A percentile compares a stretch with the other conserved stretches of the same genome.
phyloP scores from a whole-genome alignment of 2,888 invertebrate species.

The Trachelus troglodyta region DNA sequence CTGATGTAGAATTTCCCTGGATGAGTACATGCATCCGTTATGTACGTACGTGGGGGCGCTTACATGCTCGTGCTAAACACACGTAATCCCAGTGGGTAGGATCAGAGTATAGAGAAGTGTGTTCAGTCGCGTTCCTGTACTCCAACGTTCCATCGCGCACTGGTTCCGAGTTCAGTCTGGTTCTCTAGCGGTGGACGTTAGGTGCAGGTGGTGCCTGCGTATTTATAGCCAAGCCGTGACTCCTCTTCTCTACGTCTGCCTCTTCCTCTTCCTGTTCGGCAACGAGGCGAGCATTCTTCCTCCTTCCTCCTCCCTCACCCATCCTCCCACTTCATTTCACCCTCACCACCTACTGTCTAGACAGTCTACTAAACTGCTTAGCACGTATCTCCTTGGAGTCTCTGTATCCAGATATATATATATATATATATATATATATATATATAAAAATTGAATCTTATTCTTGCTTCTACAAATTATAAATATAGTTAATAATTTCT shows the following conservation, averaged over 20 bases:
- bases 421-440: not conserved
- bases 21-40: not conserved
- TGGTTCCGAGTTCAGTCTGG: constrained; percentile 45
- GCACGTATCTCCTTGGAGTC: not conserved
- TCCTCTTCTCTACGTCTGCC: constrained; percentile 47
- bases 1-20: not conserved
- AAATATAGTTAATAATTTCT: not conserved
- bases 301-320: constrained; percentile 7
- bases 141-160: constrained; percentile 12
- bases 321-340: constrained; percentile 6
- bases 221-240: constrained; percentile 61
- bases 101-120: not conserved
- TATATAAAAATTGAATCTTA: not conserved
- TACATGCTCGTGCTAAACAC: constrained; percentile 1
- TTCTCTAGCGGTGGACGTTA: constrained; percentile 54
- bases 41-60: not conserved
- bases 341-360: not conserved
- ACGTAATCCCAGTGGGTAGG: constrained; percentile 1
- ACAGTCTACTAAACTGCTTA: not conserved
- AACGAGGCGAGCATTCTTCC: constrained; percentile 19
- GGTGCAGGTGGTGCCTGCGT: constrained; percentile 57
- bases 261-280: constrained; percentile 28
- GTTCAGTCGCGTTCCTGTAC: not conserved
- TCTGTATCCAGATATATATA: not conserved
- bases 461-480: not conserved